Percentiles rank a stretch among this genome's conserved stretches.
These are phyloP conservation scores for Nemapogon koenigi DNA, from an alignment of 2,888 invertebrate species.

Conservation along the genomic window DNA sequence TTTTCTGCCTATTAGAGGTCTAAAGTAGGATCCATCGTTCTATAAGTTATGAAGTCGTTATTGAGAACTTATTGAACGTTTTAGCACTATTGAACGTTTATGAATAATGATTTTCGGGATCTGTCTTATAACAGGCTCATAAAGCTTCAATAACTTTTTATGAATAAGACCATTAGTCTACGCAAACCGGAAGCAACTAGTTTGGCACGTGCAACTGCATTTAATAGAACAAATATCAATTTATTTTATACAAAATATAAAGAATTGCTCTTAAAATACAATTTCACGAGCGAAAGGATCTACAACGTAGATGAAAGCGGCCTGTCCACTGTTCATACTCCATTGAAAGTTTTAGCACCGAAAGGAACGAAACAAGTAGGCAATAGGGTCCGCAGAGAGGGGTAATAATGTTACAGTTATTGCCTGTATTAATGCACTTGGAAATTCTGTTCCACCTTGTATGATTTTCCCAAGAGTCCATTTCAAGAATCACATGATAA, in stretches of 20 bases:
- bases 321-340: constrained; percentile 4
- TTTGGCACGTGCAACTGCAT: constrained; percentile 3
- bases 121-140: too few relatives aligned
- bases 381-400: background rate
- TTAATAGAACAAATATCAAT: background rate
- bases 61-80: too few relatives aligned
- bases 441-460: constrained; percentile 9
- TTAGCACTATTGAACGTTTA: too few relatives aligned
- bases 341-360: constrained; percentile 1
- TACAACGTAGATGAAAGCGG: constrained; percentile 5
- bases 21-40: too few relatives aligned
- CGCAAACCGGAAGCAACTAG: constrained; percentile 7
- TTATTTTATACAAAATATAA: constrained; percentile 1
- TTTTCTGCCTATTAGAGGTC: too few relatives aligned
- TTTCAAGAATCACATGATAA: constrained; percentile 6
- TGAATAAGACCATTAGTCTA: background rate
- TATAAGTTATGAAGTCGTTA: too few relatives aligned
- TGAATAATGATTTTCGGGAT: too few relatives aligned
- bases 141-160: too few relatives aligned
- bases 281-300: constrained; percentile 2
- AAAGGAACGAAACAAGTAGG: constrained; percentile 7
- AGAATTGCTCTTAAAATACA: constrained; percentile 1
- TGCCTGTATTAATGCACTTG: constrained; percentile 9
- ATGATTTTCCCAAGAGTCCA: constrained; percentile 11
- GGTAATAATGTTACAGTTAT: constrained; percentile 2